Percentiles rank a stretch among this genome's conserved stretches.
Evolutionary conservation across 2,888 invertebrate genomes (phyloP).

Genomic region (Lepeophtheirus nordmannii): DNA sequence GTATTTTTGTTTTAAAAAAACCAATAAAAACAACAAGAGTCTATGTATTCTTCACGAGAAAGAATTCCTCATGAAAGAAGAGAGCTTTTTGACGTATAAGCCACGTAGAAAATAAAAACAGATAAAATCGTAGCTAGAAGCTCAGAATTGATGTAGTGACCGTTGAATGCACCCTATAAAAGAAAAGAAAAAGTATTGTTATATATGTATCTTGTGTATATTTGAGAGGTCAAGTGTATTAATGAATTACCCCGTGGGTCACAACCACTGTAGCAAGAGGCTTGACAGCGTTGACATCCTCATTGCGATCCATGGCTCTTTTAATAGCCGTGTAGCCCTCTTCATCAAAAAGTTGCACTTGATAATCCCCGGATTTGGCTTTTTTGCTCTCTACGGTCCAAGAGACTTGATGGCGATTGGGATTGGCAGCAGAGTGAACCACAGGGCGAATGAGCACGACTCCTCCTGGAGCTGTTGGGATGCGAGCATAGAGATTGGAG

Average conservation of each 20-base stretch:
- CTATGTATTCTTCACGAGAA: too few species aligned
- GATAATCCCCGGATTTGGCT: neutral
- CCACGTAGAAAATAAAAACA: neutral
- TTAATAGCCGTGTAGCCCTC: neutral
- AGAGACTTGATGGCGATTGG: neutral
- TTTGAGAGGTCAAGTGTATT: too few species aligned
- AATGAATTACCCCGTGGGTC: neutral
- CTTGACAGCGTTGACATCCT: neutral
- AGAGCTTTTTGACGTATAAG: neutral
- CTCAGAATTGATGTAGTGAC: neutral
- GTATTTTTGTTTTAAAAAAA: too few species aligned
- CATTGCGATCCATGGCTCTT: neutral
- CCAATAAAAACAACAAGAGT: too few species aligned
- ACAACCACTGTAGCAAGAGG: neutral
- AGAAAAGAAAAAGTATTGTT: neutral
- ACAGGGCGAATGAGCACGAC: neutral
- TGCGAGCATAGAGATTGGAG: neutral
- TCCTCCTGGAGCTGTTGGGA: neutral
- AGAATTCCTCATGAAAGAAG: neutral
- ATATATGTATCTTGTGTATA: too few species aligned
- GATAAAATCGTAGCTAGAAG: neutral
- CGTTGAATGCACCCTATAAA: neutral
- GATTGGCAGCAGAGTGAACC: neutral
- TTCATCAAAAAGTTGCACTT: neutral
- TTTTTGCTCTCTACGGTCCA: neutral